Evolutionary conservation across 1,140 invertebrate genomes (phyloP).

Genomic region (Hypsibius dujardini): DNA sequence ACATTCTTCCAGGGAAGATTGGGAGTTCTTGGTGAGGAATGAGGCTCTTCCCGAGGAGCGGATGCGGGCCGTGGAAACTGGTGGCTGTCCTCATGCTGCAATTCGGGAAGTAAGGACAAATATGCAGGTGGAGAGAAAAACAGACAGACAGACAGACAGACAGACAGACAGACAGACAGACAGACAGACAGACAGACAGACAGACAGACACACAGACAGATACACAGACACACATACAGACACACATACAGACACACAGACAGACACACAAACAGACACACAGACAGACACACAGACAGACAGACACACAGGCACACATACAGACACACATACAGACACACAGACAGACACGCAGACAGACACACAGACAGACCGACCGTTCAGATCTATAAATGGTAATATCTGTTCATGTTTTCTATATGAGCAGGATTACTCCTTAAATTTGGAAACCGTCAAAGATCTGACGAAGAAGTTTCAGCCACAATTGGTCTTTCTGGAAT

Average conservation of each 20-base stretch:
- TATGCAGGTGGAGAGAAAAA: background rate
- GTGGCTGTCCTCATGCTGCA: slow-evolving; percentile 34
- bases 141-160: no score
- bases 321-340: no score
- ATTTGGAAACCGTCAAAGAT: slow-evolving; percentile 32
- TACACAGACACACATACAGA: no score
- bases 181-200: no score
- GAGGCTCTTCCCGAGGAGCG: slow-evolving; percentile 30
- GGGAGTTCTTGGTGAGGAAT: slow-evolving; percentile 33
- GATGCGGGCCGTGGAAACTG: slow-evolving; percentile 33
- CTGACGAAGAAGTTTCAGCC: slow-evolving; percentile 30
- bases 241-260: no score
- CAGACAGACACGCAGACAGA: no score
- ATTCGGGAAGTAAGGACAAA: slow-evolving; percentile 30
- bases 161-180: no score
- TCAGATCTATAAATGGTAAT: background rate
- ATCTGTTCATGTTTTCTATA: slow-evolving; percentile 17
- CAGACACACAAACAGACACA: no score
- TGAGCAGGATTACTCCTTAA: slow-evolving; percentile 33
- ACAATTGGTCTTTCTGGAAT: slow-evolving; percentile 33
- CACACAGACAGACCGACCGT: background rate
- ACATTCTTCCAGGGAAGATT: slow-evolving; percentile 30
- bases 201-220: no score
- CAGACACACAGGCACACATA: no score
- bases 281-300: no score